Evolutionary conservation across 2,113 vertebrate species (phyloP).

Genomic region (Phyllostomus hastatus): DNA sequence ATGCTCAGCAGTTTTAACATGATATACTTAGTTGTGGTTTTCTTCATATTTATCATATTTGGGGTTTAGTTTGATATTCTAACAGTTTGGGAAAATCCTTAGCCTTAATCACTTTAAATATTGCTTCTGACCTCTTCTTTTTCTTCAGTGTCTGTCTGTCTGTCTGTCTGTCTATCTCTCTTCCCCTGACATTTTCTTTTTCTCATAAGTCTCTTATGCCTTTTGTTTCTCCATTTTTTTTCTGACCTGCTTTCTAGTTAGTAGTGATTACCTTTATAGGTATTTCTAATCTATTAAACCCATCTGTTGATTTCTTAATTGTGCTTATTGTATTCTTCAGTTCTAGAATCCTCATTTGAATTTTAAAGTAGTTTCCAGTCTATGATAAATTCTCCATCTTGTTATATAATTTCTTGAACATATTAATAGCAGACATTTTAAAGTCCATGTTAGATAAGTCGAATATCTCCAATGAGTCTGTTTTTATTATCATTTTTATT

Average conservation of each 20-base stretch:
- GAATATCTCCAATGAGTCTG: neutral
- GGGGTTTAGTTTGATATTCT: constrained; percentile 24
- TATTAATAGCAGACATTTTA: constrained; percentile 27
- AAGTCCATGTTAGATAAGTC: neutral
- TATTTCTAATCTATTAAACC: constrained; percentile 27
- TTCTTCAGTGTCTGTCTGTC: neutral
- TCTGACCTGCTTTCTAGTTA: constrained; percentile 4
- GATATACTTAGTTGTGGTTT: constrained; percentile 5
- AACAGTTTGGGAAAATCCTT: neutral
- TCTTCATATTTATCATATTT: constrained; percentile 3
- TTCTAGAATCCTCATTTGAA: constrained; percentile 27
- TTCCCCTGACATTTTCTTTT: neutral
- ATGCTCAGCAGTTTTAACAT: neutral
- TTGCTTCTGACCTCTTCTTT: neutral
- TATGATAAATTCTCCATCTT: constrained; percentile 15
- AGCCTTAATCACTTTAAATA: neutral
- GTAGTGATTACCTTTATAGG: neutral
- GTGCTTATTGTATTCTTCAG: neutral
- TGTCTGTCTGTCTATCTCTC: neutral
- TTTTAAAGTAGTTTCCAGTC: neutral
- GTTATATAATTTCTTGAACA: neutral
- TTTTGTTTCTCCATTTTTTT: constrained; percentile 24
- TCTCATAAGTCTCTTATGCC: neutral
- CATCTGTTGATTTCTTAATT: constrained; percentile 6
- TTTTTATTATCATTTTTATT: neutral